A percentile compares a stretch with the other conserved stretches of the same genome.
phyloP scores from a whole-genome alignment of 2,797 vertebrate species.

The Choloepus didactylus region DNA sequence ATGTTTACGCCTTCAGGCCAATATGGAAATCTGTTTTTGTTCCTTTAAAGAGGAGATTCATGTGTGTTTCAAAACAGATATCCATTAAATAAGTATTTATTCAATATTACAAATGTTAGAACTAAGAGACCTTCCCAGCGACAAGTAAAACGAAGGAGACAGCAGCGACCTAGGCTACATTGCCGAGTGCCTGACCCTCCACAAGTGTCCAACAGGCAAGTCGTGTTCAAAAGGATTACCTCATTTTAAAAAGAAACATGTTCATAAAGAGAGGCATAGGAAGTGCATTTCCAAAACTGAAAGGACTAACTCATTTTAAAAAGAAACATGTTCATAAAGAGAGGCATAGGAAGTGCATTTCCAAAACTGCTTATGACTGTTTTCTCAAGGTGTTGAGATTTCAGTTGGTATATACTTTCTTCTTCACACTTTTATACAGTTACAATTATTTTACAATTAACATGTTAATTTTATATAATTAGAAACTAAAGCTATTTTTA shows the following conservation, averaged over 20 bases:
- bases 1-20: conserved; percentile 39
- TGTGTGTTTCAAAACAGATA: conserved; percentile 61
- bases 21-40: conserved; percentile 63
- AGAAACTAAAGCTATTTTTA: conserved; percentile 39
- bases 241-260: neutral
- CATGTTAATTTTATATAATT: conserved; percentile 8
- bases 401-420: neutral
- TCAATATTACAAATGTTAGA: conserved; percentile 36
- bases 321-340: accelerated
- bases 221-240: neutral
- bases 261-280: neutral
- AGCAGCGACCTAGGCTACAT: neutral
- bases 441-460: conserved; percentile 23
- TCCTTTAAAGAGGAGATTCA: conserved; percentile 46
- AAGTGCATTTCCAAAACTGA: neutral
- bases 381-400: neutral
- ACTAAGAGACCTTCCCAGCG: conserved; percentile 7
- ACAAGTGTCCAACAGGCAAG: neutral
- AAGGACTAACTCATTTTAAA: neutral
- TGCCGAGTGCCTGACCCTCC: neutral
- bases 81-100: conserved; percentile 63
- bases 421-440: neutral
- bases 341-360: neutral
- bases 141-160: neutral
- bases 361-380: neutral